Evolutionary conservation across 2,888 invertebrate genomes (phyloP).

Genomic region (Drosophila eohydei): DNA sequence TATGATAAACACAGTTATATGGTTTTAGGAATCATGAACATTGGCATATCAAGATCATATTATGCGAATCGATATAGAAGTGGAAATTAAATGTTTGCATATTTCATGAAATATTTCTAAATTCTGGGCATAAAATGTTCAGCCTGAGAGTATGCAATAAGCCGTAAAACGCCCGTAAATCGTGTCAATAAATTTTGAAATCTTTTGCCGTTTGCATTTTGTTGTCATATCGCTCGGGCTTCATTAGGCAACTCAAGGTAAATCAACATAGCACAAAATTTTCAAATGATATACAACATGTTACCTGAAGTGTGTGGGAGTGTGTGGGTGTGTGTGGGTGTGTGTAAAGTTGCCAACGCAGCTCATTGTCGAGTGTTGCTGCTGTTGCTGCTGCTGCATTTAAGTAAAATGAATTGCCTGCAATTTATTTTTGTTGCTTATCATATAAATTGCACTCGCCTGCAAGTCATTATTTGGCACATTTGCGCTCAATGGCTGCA

Average conservation of each 20-base stretch:
- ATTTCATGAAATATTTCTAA: not conserved
- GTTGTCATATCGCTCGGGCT: constrained; percentile 21
- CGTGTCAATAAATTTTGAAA: constrained; percentile 21
- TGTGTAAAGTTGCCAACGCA: constrained; percentile 47
- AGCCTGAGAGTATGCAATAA: constrained; percentile 29
- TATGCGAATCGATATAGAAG: too few species aligned
- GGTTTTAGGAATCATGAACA: too few species aligned
- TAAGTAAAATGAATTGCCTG: constrained; percentile 82
- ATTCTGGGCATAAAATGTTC: not conserved
- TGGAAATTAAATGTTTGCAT: not conserved
- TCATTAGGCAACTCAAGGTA: constrained; percentile 60
- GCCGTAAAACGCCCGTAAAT: constrained; percentile 6
- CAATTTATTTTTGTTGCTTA: constrained; percentile 81
- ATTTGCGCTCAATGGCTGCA: constrained; percentile 80
- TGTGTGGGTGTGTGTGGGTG: not conserved
- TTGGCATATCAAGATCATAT: too few species aligned
- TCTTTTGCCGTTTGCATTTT: constrained; percentile 20
- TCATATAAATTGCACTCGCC: constrained; percentile 82
- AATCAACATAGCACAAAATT: constrained; percentile 56
- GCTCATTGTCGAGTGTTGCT: constrained; percentile 48
- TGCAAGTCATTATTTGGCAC: constrained; percentile 82
- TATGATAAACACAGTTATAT: too few species aligned
- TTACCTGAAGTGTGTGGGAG: constrained; percentile 16
- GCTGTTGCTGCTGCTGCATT: constrained; percentile 57
- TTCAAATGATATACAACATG: constrained; percentile 61